Percentiles rank a stretch among this genome's conserved stretches.
Evolutionary conservation across 2,888 invertebrate species (phyloP).

Genomic region (Caradrina kadenii): DNA sequence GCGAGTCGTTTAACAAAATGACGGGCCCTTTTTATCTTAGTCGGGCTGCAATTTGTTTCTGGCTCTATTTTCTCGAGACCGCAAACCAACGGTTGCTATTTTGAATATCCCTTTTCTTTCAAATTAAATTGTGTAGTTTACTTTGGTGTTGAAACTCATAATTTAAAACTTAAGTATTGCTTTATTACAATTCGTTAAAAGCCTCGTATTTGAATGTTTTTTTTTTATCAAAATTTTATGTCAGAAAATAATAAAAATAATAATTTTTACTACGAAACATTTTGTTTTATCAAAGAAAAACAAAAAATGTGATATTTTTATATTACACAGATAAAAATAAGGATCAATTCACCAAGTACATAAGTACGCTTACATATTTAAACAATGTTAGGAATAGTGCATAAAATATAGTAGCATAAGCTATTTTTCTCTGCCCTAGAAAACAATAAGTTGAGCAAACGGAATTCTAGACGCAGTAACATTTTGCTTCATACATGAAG

Average conservation of each 20-base stretch:
- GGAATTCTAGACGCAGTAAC: neutral
- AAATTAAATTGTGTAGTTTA: slow-evolving; percentile 80
- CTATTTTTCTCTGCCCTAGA: neutral
- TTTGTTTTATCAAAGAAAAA: too few relatives aligned
- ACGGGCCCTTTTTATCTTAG: slow-evolving; percentile 89
- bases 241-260: too few relatives aligned
- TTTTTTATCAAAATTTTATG: too few relatives aligned
- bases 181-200: slow-evolving; percentile 8
- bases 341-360: too few relatives aligned
- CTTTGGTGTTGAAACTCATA: slow-evolving; percentile 50
- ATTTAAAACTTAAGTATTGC: slow-evolving; percentile 45
- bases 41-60: slow-evolving; percentile 86
- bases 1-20: slow-evolving; percentile 88
- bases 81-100: slow-evolving; percentile 83
- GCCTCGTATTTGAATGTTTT: too few relatives aligned
- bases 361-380: too few relatives aligned
- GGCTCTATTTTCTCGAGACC: slow-evolving; percentile 85
- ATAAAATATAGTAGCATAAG: too few relatives aligned
- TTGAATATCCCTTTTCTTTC: slow-evolving; percentile 82
- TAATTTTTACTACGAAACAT: too few relatives aligned
- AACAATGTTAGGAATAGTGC: too few relatives aligned
- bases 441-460: neutral
- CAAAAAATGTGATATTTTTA: too few relatives aligned
- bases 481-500: neutral
- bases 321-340: too few relatives aligned